Evolutionary conservation across 2,113 vertebrate genomes (phyloP), one percentile per base, ranked within the genome.

Genomic region (Castor canadensis): DNA sequence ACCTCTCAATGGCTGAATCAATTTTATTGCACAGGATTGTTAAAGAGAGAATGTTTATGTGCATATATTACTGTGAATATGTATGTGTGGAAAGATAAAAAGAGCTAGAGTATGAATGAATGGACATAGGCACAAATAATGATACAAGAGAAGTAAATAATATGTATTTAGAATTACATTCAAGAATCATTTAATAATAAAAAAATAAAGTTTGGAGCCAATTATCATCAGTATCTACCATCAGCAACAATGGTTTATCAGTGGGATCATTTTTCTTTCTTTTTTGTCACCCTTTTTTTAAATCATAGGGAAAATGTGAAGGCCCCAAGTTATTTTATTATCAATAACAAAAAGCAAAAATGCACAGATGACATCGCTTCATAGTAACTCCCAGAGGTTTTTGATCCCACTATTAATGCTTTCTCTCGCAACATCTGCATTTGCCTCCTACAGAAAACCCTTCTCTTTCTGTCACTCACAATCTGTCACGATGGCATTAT

Each of bases 381-480:
- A 32, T 6, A 76, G 43, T 47, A 92, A 92, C 71, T 38, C 43
- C 66, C 32, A n/a, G 72, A 87, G 52, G 47, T 87, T 88, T 88
- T 49, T 26, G 47, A 72, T 76, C 62, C 52, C 6, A 15, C 22
- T 56, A 69, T 87, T 92, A 86, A 76, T 93, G 84, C 58, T 90
- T 97, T 87, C 77, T 94, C 77, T 54, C 16, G 38, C 16, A 95
- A 94, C 30, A 91, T 96, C 92, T 95, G 92, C 90, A 94, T 95
- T 91, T 77, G 72, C 69, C 93, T 94, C 82, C 83, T 62, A 38
- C 75, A 71, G 43, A 89, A 97, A 95, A 94, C 87, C 92, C 82
- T 89, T 80, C 67, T 88, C 24, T 95, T 94, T 88, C 93, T 96
- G 92, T 84, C 92, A 96, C 92, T 97, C 96, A 95, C 40, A 92